Base-by-base conservation (phyloP, 2,888 invertebrate genomes). In the Dryobotodes eremita region DNA sequence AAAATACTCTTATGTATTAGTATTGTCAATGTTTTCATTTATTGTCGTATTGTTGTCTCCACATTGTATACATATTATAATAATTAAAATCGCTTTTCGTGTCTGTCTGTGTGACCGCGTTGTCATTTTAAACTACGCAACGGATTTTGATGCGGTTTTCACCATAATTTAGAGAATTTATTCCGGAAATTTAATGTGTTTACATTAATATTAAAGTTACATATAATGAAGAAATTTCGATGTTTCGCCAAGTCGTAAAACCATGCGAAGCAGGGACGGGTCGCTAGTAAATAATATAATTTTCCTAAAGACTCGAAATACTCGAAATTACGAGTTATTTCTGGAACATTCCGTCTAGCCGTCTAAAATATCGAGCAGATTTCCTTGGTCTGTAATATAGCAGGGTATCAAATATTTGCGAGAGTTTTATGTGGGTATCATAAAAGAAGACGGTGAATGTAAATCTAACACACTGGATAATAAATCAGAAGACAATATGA, bases 401-500 rank as follows among this genome's bases (percentile, higher is more conserved):
- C 26, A 66, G 36, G 64, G 53, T 71, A 84, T 71, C 50, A 81
- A 78, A 79, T 82, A 76, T 82, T 79, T 69, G 73, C 46, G 64
- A 74, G 65, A 68, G 42, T 77, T 85, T 82, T 77, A 70, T 77
- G 70, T 46, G 26, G 26, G 48, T 57, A 69, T 82, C 77, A 79
- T 85, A 79, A 82, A 85, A 79, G 61, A 31, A 8, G 61, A 42
- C 61, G n/a, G 69, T 77, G 50, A 79, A 81, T 72, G 77, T 79
- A 84, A 84, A 84, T 84, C 72, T 62, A 62, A 71, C 68, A 75
- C 20, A 46, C 50, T 77, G 75, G n/a, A 71, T 73, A 84, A 74
- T 84, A 74, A 77, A 74, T 84, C 73, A 71, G 50, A 62, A 59
- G 71, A 84, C 70, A 77, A 71, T 84, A 74, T 84, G 59, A 80